These are phyloP conservation scores for Ptychoptera contaminata DNA, from an alignment of 2,888 invertebrate species.

Conservation along the genomic window DNA sequence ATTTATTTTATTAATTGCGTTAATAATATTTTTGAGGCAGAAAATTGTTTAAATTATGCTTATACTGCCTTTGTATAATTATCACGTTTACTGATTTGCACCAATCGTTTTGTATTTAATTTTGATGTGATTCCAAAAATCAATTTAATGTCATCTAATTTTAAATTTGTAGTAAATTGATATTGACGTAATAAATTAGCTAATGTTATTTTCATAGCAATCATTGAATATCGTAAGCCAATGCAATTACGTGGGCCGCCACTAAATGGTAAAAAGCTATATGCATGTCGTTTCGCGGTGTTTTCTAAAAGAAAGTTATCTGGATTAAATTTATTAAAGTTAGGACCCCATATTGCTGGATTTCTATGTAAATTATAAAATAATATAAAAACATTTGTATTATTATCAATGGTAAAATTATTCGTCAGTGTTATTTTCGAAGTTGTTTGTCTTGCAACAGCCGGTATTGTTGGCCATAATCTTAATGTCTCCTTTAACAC, in stretches of 20 bases:
- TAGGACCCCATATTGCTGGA: slow-evolving; percentile 7
- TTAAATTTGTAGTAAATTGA: slow-evolving; percentile 8
- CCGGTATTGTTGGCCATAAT: slow-evolving; percentile 6
- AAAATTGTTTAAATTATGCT: too few species aligned
- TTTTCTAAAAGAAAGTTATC: slow-evolving; percentile 9
- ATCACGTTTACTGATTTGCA: not conserved
- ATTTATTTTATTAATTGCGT: too few species aligned
- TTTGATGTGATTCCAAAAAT: slow-evolving; percentile 8
- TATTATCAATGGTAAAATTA: slow-evolving; percentile 7
- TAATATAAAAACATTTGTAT: slow-evolving; percentile 5
- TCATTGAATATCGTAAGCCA: slow-evolving; percentile 6
- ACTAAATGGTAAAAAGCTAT: slow-evolving; percentile 8
- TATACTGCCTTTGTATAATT: too few species aligned
- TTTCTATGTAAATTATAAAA: slow-evolving; percentile 8
- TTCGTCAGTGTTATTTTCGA: not conserved
- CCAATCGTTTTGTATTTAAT: slow-evolving; percentile 4
- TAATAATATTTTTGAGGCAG: too few species aligned
- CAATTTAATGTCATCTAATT: slow-evolving; percentile 6
- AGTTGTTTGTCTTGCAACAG: not conserved
- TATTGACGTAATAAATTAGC: slow-evolving; percentile 5
- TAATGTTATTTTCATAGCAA: slow-evolving; percentile 8
- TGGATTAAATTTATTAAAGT: slow-evolving; percentile 8
- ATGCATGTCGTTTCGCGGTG: slow-evolving; percentile 6
- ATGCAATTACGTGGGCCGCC: slow-evolving; percentile 10
- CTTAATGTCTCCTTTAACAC: slow-evolving; percentile 7